A percentile compares a stretch with the other conserved stretches of the same genome.
These are phyloP conservation scores for Sthenelais limicola DNA, from an alignment of 2,888 invertebrate genomes.

Conservation along the genomic window DNA sequence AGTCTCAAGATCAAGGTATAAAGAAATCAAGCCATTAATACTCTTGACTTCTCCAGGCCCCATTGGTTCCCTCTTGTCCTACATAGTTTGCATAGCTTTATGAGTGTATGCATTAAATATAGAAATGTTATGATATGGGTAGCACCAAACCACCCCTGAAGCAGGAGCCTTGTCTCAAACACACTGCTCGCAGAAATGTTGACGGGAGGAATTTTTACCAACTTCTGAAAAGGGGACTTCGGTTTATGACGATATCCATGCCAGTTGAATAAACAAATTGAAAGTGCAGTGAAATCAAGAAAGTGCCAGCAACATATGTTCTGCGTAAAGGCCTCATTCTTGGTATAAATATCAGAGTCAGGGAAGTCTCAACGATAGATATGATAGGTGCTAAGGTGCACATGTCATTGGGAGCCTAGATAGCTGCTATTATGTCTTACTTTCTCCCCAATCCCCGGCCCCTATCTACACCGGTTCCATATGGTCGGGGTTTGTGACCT, in stretches of 20 bases:
- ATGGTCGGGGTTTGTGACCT: too few relatives aligned
- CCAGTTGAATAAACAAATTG: slow-evolving; percentile 39
- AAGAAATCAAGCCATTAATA: too few relatives aligned
- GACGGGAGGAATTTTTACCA: slow-evolving; percentile 35
- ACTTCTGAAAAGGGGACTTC: slow-evolving; percentile 16
- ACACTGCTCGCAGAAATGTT: slow-evolving; percentile 24
- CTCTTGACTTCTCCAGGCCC: too few relatives aligned
- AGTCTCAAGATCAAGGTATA: too few relatives aligned
- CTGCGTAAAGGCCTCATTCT: slow-evolving; percentile 30
- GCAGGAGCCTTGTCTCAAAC: slow-evolving; percentile 28
- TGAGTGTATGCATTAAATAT: slow-evolving; percentile 40
- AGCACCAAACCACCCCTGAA: slow-evolving; percentile 20
- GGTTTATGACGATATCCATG: slow-evolving; percentile 38
- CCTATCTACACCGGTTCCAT: too few relatives aligned
- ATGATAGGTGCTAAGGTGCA: background rate
- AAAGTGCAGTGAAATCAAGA: slow-evolving; percentile 40
- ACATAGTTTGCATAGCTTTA: slow-evolving; percentile 39
- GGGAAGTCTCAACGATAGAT: slow-evolving; percentile 25
- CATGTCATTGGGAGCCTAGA: slow-evolving; percentile 22
- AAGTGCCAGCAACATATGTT: slow-evolving; percentile 37
- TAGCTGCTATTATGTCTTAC: slow-evolving; percentile 18
- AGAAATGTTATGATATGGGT: slow-evolving; percentile 40
- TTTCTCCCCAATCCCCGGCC: too few relatives aligned
- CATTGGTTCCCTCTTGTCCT: slow-evolving; percentile 20
- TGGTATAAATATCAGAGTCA: slow-evolving; percentile 23